Conservation (phyloP, 2,113 vertebrate genomes). For the Pan paniscus region DNA sequence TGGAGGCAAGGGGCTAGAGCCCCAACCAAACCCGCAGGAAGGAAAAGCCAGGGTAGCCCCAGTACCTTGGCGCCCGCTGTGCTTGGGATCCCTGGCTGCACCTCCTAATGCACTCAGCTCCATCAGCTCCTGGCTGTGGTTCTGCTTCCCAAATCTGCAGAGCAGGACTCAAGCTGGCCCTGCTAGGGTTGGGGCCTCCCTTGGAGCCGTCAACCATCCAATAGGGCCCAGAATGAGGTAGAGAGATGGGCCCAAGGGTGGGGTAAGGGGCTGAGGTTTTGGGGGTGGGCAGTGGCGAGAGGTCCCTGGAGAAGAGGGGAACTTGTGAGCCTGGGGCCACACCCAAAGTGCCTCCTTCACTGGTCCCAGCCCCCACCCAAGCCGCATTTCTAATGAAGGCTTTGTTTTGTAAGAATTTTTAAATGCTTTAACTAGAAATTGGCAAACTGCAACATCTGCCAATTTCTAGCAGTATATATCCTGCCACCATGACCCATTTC, state of each 20-base stretch:
- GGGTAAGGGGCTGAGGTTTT: neutral
- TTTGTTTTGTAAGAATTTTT: neutral
- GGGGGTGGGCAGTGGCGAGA: neutral
- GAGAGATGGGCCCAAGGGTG: neutral
- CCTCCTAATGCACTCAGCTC: neutral
- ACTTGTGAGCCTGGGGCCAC: neutral
- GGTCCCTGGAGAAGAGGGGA: neutral
- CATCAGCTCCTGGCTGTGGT: too few relatives aligned
- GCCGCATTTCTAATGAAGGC: neutral
- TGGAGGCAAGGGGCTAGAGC: neutral
- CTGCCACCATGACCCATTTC: neutral
- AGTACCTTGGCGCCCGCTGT: neutral
- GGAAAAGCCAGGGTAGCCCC: neutral
- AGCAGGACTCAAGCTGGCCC: neutral
- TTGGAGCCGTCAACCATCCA: neutral
- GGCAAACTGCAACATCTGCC: neutral
- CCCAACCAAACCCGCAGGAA: neutral
- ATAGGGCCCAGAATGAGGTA: neutral
- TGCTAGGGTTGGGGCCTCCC: neutral
- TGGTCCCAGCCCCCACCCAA: too few relatives aligned
- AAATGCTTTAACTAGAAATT: neutral
- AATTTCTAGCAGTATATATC: neutral
- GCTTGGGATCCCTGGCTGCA: neutral
- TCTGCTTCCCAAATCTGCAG: neutral
- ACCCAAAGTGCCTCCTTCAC: neutral